These are phyloP conservation scores for Pachliopta kotzebuea DNA, from an alignment of 2,888 invertebrate genomes.

Conservation along the genomic window DNA sequence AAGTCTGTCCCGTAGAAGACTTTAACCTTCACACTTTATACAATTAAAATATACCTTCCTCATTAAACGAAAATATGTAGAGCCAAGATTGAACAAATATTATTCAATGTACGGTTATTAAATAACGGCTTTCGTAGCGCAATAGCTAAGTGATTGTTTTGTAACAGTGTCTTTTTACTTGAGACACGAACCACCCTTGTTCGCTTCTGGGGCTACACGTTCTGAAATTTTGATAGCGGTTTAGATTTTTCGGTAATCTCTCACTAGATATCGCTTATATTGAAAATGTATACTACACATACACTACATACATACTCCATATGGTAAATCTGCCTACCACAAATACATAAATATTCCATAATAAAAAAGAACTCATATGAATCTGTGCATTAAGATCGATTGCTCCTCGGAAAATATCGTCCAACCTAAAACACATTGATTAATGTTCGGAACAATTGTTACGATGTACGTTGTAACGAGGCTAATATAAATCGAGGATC, in stretches of 20 bases:
- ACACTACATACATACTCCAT: background rate
- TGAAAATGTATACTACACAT: too few species aligned
- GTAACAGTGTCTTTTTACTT: too few species aligned
- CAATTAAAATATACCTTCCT: too few species aligned
- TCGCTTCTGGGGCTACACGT: too few species aligned
- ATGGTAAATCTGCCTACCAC: background rate
- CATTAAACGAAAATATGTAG: background rate
- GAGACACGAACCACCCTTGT: too few species aligned
- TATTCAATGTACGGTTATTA: background rate
- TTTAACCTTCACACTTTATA: too few species aligned
- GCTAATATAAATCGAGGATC: background rate
- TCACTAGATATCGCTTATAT: too few species aligned
- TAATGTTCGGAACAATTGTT: constrained; percentile 1
- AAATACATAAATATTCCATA: background rate
- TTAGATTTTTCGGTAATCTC: too few species aligned
- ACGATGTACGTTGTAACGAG: background rate
- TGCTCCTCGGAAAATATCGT: background rate
- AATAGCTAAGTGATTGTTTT: too few species aligned
- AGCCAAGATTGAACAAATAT: background rate
- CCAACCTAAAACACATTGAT: constrained; percentile 5
- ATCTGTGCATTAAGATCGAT: background rate
- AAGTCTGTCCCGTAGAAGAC: too few species aligned
- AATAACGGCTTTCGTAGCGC: background rate
- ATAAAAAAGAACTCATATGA: background rate
- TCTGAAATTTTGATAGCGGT: too few species aligned